Percentiles rank a stretch among this genome's conserved stretches.
phyloP scores from a whole-genome alignment of 2,797 vertebrate genomes.

The Paedocypris micromegethes region DNA sequence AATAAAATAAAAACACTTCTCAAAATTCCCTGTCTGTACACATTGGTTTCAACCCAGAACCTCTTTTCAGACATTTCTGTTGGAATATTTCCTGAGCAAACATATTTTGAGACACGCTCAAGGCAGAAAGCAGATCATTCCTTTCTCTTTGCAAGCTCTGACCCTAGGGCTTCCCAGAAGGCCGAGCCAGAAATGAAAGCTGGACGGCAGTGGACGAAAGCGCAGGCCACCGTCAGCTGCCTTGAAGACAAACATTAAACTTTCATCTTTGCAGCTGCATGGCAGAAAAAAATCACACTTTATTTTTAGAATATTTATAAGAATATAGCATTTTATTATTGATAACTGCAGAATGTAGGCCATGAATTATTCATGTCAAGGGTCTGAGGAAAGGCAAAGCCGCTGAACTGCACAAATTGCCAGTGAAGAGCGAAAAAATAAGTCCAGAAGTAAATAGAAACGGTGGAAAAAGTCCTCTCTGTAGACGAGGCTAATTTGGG shows the following conservation, averaged over 20 bases:
- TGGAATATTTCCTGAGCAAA: constrained; percentile 25
- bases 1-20: too few species aligned
- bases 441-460: not conserved
- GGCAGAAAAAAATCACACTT: constrained; percentile 57
- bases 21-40: too few species aligned
- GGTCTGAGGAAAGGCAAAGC: constrained; percentile 55
- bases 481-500: not conserved
- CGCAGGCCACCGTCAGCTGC: constrained; percentile 36
- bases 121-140: constrained; percentile 1
- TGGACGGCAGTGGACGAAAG: not conserved
- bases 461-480: not conserved
- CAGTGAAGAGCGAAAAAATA: not conserved
- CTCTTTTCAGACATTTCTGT: too few species aligned
- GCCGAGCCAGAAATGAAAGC: constrained; percentile 7
- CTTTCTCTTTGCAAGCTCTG: not conserved
- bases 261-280: constrained; percentile 56
- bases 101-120: not conserved
- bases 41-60: too few species aligned
- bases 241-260: constrained; percentile 58
- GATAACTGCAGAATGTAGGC: constrained; percentile 71
- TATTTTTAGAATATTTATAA: constrained; percentile 76
- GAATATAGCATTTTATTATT: constrained; percentile 75
- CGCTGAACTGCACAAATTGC: constrained; percentile 50
- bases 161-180: not conserved
- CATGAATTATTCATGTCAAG: constrained; percentile 68